Base-by-base conservation (phyloP, 2,113 vertebrate genomes). In the Melozone crissalis region DNA sequence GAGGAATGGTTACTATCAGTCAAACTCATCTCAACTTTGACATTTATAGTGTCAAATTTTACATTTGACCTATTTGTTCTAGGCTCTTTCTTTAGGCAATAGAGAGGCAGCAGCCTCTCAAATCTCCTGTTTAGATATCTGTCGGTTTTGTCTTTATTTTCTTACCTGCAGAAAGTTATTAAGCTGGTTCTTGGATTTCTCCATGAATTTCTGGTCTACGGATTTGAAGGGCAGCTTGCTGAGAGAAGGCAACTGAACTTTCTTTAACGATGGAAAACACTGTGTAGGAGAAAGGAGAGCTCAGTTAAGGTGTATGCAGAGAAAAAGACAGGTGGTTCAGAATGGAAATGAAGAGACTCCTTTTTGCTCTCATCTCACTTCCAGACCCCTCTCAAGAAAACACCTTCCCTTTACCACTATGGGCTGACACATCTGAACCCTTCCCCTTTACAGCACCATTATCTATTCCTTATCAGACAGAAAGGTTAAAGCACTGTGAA, bases 171-270 rank as follows among this genome's bases (percentile, higher is more conserved):
- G 97, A 96, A 99, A 99, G 85, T 98, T 98, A 98, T 99, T 99
- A 94, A 99, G 98, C 94, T 99, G 99, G 61, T 98, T 99, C 98
- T 99, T 99, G 91, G 99, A 99, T 97, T 99, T 99, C 81, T 99
- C 99, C 94, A 99, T 97, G 92, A 99, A 99, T 94, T 99, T 99
- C 94, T 99, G 99, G 98, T 99, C 99, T 85, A 99, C 83, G 67
- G 99, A 99, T 98, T 99, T 99, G 98, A 99, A 99, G 91, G 99
- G 99, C 93, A 99, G 98, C 97, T 99, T 99, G 96, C 99, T 99
- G 92, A 99, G 98, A 15, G 99, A 99, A 85, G 99, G 99, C 96
- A 99, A 97, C 98, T 99, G 99, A 94, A 99, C 98, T 97, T 99
- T 99, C 98, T 99, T 99, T 97, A 99, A 96, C 22, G 98, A 99